A percentile compares a stretch with the other conserved stretches of the same genome.
Evolutionary conservation across 2,797 vertebrate genomes (phyloP).

Genomic region (Onychomys leucogaster): DNA sequence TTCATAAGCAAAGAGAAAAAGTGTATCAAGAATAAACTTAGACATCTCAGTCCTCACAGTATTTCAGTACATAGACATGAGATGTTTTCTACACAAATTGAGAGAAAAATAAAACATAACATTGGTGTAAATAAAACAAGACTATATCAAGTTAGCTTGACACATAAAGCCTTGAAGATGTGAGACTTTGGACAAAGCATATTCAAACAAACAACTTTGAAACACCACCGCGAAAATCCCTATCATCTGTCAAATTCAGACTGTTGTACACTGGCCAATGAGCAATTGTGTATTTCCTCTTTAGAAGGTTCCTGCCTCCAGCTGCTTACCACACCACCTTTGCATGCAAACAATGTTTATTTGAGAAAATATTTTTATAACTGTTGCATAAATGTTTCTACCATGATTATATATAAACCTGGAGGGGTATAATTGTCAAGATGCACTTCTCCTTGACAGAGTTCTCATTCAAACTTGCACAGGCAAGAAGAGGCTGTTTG

Average conservation of each 20-base stretch:
- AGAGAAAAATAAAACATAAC: not conserved
- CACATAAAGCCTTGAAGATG: not conserved
- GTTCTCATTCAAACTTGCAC: not conserved
- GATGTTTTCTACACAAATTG: constrained; percentile 36
- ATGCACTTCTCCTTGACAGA: not conserved
- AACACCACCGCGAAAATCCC: not conserved
- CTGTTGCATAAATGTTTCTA: not conserved
- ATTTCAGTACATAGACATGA: not conserved
- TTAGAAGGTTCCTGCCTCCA: not conserved
- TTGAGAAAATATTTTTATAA: not conserved
- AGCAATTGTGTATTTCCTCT: not conserved
- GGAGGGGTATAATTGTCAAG: not conserved
- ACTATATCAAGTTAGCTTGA: constrained; percentile 23
- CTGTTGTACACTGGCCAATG: not conserved
- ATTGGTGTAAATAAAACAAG: not conserved
- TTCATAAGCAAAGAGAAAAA: constrained; percentile 27
- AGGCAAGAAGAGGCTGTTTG: not conserved
- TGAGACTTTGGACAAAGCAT: not conserved
- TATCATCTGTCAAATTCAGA: not conserved
- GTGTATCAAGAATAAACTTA: not conserved
- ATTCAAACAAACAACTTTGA: constrained; percentile 49
- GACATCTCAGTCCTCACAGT: not conserved
- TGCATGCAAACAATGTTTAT: not conserved
- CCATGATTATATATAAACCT: not conserved
- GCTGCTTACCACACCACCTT: not conserved